Conservation (phyloP, 2,888 invertebrate genomes). For the Ethmia dodecea region DNA sequence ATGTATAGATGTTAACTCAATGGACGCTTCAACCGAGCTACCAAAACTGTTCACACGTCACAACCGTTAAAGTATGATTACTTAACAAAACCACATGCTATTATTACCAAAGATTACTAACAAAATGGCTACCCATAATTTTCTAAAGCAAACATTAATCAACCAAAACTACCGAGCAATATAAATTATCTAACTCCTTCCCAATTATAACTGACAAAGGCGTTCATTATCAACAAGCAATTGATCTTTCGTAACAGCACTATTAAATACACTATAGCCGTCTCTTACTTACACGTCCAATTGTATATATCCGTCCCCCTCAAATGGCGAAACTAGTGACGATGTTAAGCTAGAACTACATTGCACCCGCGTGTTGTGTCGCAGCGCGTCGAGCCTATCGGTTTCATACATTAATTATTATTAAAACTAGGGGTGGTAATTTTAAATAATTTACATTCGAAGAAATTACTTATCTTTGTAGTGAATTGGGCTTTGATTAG, state of each 20-base stretch:
- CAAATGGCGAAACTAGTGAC: conserved; percentile 14
- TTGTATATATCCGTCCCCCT: conserved; percentile 14
- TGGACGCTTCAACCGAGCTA: not conserved
- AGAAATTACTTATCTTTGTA: too few species aligned
- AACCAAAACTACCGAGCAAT: conserved; percentile 33
- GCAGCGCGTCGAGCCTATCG: not conserved
- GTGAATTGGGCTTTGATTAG: too few species aligned
- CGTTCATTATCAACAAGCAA: conserved; percentile 45
- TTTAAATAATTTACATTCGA: too few species aligned
- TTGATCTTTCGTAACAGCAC: conserved; percentile 43
- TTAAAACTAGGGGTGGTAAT: not conserved
- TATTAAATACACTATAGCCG: conserved; percentile 23
- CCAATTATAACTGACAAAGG: conserved; percentile 53
- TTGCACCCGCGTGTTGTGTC: too few species aligned
- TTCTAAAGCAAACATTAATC: conserved; percentile 52
- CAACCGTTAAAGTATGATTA: conserved; percentile 15
- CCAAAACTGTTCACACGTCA: conserved; percentile 3
- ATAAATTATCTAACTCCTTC: conserved; percentile 37
- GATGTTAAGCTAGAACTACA: not conserved
- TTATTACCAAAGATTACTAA: conserved; percentile 21
- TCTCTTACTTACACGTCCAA: conserved; percentile 26
- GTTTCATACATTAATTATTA: not conserved
- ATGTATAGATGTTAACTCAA: too few species aligned
- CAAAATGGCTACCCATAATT: conserved; percentile 41
- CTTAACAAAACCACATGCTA: conserved; percentile 8